These are phyloP conservation scores for Araneus ventricosus DNA, from an alignment of 1,140 invertebrate species.

Conservation along the genomic window DNA sequence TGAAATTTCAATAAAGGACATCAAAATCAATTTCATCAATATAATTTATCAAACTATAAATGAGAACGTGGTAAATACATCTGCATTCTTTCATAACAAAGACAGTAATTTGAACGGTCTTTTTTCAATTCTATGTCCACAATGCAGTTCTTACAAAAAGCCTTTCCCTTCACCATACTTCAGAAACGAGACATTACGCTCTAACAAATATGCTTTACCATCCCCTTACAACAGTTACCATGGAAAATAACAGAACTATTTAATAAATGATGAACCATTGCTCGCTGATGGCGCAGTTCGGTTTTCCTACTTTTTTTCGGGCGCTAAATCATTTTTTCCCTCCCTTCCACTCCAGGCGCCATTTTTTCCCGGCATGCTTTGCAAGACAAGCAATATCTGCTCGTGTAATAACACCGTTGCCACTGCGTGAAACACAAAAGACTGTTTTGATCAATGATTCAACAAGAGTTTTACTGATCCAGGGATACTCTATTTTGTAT, in stretches of 20 bases:
- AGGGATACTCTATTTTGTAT: background rate
- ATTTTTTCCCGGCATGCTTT: slow-evolving; percentile 27
- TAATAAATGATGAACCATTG: slow-evolving; percentile 43
- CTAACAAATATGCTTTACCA: slow-evolving; percentile 10
- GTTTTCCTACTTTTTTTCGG: background rate
- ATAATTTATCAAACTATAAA: no score
- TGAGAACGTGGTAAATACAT: no score
- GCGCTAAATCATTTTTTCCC: slow-evolving; percentile 29
- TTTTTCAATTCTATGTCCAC: background rate
- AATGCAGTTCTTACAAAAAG: background rate
- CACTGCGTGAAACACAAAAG: slow-evolving; percentile 4
- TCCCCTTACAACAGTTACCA: slow-evolving; percentile 39
- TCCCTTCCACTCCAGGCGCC: background rate
- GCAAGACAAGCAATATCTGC: slow-evolving; percentile 32
- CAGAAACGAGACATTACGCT: background rate
- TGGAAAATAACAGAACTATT: slow-evolving; percentile 52
- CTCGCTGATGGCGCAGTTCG: background rate
- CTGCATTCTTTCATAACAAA: background rate
- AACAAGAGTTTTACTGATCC: background rate
- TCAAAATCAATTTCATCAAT: no score
- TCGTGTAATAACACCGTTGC: slow-evolving; percentile 26
- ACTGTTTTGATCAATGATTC: slow-evolving; percentile 43
- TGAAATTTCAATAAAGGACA: no score
- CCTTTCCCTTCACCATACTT: background rate
- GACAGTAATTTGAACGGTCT: background rate